Evolutionary conservation across 2,888 invertebrate species (phyloP), one percentile per base, ranked within the genome.

Genomic region (Teleiodes luculella): DNA sequence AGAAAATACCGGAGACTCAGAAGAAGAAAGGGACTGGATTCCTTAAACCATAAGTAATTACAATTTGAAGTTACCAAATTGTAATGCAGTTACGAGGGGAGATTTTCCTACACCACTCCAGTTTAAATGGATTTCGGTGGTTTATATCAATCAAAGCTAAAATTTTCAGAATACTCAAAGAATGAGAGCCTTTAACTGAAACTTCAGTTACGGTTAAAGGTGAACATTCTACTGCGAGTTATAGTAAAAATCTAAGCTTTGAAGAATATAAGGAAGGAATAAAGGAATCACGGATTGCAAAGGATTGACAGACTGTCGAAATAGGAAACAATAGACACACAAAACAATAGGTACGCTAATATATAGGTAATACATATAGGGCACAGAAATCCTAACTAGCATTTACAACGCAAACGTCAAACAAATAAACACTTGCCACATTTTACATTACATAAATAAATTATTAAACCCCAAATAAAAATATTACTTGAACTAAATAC

Each of bases 51-150:
- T 86, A 88, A 86, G 88, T 83, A 76, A 81, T 88, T 88, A 88
- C 88, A 86, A 84, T 88, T 83, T 86, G 86, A 88, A 89, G 88
- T 88, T 82, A 88, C 90, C 89, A 89, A 87, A 82, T 85, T 85
- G 83, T 82, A 89, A 90, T 90, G 87, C 90, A 90, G 90, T 90
- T 87, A 90, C 90, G 90, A 90, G 90, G 87, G 88, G 90, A 90
- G 90, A 90, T 90, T 83, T 70, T 71, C 45, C 66, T 67, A 84
- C 86, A 88, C 88, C 88, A 87, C 89, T 84, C 69, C 56, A 73
- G 62, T 60, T 43, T 64, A 56, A 57, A 72, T 63, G 67, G 72
- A 72, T 56, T 52, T 57, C 28, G 50, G 55, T 58, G 59, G 61
- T 63, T 58, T 63, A 74, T 74, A 76, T 71, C 61, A 59, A 61